These are phyloP conservation scores for Myotis myotis DNA, from an alignment of 2,797 vertebrate genomes.

Conservation along the genomic window DNA sequence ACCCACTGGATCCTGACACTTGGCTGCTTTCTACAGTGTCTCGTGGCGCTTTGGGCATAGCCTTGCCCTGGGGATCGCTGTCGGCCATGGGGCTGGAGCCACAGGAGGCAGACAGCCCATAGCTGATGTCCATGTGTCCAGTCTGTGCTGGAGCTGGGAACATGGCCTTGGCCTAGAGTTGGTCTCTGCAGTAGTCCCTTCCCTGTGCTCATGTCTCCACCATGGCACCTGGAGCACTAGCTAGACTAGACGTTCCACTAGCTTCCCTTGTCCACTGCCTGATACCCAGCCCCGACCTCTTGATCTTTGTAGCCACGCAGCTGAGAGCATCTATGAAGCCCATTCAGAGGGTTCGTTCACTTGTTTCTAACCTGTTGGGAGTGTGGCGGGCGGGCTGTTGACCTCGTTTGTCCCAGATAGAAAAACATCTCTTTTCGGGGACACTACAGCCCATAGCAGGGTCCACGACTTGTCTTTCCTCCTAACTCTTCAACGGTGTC, in stretches of 20 bases:
- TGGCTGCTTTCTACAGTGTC: not conserved
- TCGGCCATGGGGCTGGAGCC: not conserved
- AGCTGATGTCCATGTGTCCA: too few species aligned
- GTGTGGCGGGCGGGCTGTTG: not conserved
- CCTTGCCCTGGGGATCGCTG: not conserved
- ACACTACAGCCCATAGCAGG: not conserved
- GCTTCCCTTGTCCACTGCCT: not conserved
- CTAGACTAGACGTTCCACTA: too few species aligned
- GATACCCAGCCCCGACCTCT: not conserved
- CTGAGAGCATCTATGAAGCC: accelerated
- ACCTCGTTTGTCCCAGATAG: not conserved
- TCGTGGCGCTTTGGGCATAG: accelerated
- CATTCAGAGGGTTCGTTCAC: not conserved
- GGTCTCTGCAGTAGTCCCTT: not conserved
- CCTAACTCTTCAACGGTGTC: not conserved
- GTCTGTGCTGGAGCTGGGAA: not conserved
- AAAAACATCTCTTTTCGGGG: not conserved
- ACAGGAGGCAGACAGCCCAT: not conserved
- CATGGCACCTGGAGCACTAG: accelerated
- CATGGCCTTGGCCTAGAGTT: too few species aligned
- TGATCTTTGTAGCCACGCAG: not conserved
- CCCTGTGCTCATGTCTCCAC: not conserved
- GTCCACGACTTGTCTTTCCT: not conserved
- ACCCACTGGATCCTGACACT: not conserved
- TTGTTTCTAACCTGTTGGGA: not conserved